Evolutionary conservation across 2,113 vertebrate genomes (phyloP).

Genomic region (Dicentrarchus labrax): DNA sequence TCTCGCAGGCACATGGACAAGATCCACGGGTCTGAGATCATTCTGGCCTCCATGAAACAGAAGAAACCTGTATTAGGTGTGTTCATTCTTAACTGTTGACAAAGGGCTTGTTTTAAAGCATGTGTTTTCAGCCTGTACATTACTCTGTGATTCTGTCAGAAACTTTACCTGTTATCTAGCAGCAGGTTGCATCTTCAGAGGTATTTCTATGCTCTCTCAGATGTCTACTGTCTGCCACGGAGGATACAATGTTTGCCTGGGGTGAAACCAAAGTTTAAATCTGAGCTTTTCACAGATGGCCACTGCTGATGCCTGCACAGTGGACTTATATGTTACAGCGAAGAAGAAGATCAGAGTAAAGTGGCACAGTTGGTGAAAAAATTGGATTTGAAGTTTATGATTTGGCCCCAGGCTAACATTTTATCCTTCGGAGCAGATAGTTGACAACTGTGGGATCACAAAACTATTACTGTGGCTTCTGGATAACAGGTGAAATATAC

Average conservation of each 20-base stretch:
- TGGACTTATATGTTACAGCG: not conserved
- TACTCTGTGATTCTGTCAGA: not conserved
- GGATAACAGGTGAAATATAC: not conserved
- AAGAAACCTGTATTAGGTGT: conserved; percentile 84
- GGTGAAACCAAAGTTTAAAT: not conserved
- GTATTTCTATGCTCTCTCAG: not conserved
- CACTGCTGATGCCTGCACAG: not conserved
- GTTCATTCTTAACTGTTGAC: conserved; percentile 31
- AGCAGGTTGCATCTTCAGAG: not conserved
- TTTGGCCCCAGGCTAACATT: not conserved
- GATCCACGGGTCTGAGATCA: conserved; percentile 94
- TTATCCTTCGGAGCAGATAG: not conserved
- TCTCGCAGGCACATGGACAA: conserved; percentile 92
- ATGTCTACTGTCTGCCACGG: not conserved
- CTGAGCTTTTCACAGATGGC: not conserved
- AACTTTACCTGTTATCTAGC: not conserved
- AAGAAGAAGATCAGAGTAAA: conserved; percentile 1
- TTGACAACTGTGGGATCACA: not conserved
- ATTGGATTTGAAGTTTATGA: not conserved
- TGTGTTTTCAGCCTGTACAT: not conserved
- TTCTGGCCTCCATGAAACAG: conserved; percentile 93
- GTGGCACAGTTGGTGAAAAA: not conserved
- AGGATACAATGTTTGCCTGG: not conserved
- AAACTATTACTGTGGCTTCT: not conserved
- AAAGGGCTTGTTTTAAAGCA: conserved; percentile 2